Percentiles rank a stretch among this genome's conserved stretches.
phyloP scores from a whole-genome alignment of 2,113 vertebrate genomes.

The Macroglossus sobrinus region DNA sequence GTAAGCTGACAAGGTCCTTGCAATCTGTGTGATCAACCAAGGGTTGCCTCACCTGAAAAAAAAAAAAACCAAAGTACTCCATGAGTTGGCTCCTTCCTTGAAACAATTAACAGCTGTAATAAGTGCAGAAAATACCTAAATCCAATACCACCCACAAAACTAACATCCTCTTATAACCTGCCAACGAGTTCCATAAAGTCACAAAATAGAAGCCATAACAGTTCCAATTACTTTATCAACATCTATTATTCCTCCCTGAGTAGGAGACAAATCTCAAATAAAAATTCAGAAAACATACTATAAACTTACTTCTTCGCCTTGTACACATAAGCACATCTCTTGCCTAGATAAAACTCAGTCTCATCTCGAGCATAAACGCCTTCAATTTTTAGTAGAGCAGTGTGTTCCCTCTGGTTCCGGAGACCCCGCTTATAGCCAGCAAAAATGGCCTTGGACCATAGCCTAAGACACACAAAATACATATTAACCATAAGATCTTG shows the following conservation, averaged over 20 bases:
- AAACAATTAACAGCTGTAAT: not conserved
- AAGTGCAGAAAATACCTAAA: not conserved
- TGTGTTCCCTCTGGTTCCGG: conserved; percentile 97
- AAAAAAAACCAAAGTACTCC: no score
- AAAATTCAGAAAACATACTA: not conserved
- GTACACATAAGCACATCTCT: conserved; percentile 97
- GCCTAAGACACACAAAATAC: conserved; percentile 77
- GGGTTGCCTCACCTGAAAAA: no score
- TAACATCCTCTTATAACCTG: not conserved
- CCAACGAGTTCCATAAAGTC: not conserved
- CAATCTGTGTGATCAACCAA: no score
- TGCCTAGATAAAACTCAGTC: conserved; percentile 97
- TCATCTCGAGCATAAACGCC: conserved; percentile 94
- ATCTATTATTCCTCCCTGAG: not conserved
- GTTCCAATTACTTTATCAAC: not conserved
- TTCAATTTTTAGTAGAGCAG: conserved; percentile 96
- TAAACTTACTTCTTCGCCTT: conserved; percentile 97
- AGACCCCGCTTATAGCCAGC: conserved; percentile 97
- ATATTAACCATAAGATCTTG: not conserved
- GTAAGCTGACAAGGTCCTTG: no score
- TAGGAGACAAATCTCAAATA: not conserved
- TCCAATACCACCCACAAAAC: not conserved
- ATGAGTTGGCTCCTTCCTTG: not conserved
- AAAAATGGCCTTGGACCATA: conserved; percentile 98
- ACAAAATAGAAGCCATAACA: not conserved